These are phyloP conservation scores for Hiodon tergisus DNA, from an alignment of 2,113 vertebrate species.

Conservation along the genomic window DNA sequence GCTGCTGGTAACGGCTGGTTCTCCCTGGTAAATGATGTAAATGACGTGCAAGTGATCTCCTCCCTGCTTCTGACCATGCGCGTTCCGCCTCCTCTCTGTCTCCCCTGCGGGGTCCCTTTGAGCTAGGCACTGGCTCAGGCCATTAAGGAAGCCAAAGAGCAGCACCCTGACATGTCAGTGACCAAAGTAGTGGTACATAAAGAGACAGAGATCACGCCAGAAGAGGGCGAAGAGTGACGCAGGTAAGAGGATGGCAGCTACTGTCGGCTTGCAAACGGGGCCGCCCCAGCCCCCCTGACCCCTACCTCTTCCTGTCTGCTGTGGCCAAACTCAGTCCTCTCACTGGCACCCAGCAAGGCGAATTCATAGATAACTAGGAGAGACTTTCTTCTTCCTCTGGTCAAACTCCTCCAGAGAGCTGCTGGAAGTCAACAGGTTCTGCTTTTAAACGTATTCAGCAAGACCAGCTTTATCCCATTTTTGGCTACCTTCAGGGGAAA, in stretches of 20 bases:
- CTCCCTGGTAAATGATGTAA: slow-evolving; percentile 51
- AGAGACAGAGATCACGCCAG: slow-evolving; percentile 92
- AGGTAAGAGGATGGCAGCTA: slow-evolving; percentile 66
- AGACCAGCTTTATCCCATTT: too few relatives aligned
- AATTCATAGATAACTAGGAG: slow-evolving; percentile 2
- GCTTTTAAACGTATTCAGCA: too few relatives aligned
- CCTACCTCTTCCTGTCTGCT: neutral
- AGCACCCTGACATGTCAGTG: slow-evolving; percentile 97
- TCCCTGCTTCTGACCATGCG: slow-evolving; percentile 71
- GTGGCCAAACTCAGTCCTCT: neutral
- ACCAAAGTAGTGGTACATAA: slow-evolving; percentile 96
- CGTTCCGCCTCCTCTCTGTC: slow-evolving; percentile 76
- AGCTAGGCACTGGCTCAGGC: slow-evolving; percentile 90
- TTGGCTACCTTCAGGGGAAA: too few relatives aligned
- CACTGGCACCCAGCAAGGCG: slow-evolving; percentile 4
- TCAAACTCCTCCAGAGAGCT: neutral
- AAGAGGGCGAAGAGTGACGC: slow-evolving; percentile 83
- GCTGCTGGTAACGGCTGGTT: slow-evolving; percentile 34
- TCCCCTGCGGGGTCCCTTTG: slow-evolving; percentile 70
- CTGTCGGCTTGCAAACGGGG: slow-evolving; percentile 17
- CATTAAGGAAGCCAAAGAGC: slow-evolving; percentile 90
- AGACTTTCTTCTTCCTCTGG: neutral
- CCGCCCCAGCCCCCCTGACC: neutral
- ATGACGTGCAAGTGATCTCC: slow-evolving; percentile 56
- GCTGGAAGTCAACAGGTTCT: neutral